A percentile compares a stretch with the other conserved stretches of the same genome.
These are phyloP conservation scores for Temnopleurus reevesii DNA, from an alignment of 53 echinoderm and acorn worm species.

Conservation along the genomic window DNA sequence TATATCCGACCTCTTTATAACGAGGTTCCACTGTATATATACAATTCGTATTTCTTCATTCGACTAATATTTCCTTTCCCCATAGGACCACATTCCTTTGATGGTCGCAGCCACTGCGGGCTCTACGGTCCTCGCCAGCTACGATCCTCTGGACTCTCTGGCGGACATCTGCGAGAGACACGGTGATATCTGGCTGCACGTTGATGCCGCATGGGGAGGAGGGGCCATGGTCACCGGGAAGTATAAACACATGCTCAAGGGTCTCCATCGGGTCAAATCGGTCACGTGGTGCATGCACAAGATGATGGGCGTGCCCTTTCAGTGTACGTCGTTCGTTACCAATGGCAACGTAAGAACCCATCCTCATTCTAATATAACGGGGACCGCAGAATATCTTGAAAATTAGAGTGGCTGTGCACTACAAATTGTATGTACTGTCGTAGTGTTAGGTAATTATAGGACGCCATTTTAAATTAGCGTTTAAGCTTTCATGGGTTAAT, in stretches of 20 bases:
- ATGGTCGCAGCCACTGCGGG: constrained; percentile 72
- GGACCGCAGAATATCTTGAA: too few relatives aligned
- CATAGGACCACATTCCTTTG: constrained; percentile 45
- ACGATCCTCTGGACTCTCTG: constrained; percentile 71
- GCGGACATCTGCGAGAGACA: constrained; percentile 75
- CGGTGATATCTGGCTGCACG: constrained; percentile 76
- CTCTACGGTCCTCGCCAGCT: constrained; percentile 72
- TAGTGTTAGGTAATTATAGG: too few relatives aligned
- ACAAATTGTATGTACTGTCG: too few relatives aligned
- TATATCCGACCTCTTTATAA: too few relatives aligned
- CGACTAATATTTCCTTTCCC: not conserved
- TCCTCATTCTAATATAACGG: too few relatives aligned
- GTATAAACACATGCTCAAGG: constrained; percentile 72
- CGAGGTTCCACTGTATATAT: too few relatives aligned
- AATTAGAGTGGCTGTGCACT: too few relatives aligned
- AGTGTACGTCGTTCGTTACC: constrained; percentile 86
- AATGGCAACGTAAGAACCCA: constrained; percentile 79
- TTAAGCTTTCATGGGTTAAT: too few relatives aligned
- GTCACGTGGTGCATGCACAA: constrained; percentile 96
- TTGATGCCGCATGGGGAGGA: constrained; percentile 95
- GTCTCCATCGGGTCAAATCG: constrained; percentile 83
- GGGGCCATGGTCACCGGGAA: constrained; percentile 71
- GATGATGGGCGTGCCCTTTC: constrained; percentile 95
- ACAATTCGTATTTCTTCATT: not conserved
- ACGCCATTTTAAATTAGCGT: too few relatives aligned